phyloP scores from a whole-genome alignment of 2,113 vertebrate species.

The Pteruthius melanotis region DNA sequence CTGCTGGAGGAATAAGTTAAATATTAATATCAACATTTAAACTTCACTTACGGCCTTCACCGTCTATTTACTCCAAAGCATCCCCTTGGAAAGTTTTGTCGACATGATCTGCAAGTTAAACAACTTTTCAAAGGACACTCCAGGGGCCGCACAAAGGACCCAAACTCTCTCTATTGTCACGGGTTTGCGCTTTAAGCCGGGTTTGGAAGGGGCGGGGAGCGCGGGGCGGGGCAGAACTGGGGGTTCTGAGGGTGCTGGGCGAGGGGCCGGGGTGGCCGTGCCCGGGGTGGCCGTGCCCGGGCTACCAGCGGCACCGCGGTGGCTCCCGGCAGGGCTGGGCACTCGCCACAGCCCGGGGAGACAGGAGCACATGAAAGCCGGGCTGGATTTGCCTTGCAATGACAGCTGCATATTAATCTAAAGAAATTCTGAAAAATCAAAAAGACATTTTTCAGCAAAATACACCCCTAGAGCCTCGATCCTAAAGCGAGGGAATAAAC shows the following conservation, averaged over 20 bases:
- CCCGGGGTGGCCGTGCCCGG: rapidly evolving
- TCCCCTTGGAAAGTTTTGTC: constrained; percentile 37
- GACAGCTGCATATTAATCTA: constrained; percentile 99
- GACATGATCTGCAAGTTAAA: constrained; percentile 56
- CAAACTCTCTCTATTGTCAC: not conserved
- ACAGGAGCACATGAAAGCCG: constrained; percentile 89
- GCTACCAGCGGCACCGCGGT: not conserved
- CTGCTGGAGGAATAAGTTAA: not conserved
- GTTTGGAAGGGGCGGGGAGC: not conserved
- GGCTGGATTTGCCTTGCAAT: constrained; percentile 90
- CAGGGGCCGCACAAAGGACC: not conserved
- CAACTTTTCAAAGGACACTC: constrained; percentile 16
- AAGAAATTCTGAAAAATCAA: constrained; percentile 98
- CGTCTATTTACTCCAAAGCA: constrained; percentile 33
- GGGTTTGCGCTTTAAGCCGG: not conserved
- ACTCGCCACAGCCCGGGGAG: constrained; percentile 83
- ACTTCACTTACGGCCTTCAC: not conserved
- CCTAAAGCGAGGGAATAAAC: constrained; percentile 84
- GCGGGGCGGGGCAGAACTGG: not conserved
- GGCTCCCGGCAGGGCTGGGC: constrained; percentile 65
- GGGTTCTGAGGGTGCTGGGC: no score
- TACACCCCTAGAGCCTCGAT: constrained; percentile 89
- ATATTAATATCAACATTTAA: constrained; percentile 13
- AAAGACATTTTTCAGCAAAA: constrained; percentile 87
- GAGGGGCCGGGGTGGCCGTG: not conserved